These are phyloP conservation scores for Mesodorylaimus sp. DNA, from an alignment of 2,888 invertebrate species.

Conservation along the genomic window DNA sequence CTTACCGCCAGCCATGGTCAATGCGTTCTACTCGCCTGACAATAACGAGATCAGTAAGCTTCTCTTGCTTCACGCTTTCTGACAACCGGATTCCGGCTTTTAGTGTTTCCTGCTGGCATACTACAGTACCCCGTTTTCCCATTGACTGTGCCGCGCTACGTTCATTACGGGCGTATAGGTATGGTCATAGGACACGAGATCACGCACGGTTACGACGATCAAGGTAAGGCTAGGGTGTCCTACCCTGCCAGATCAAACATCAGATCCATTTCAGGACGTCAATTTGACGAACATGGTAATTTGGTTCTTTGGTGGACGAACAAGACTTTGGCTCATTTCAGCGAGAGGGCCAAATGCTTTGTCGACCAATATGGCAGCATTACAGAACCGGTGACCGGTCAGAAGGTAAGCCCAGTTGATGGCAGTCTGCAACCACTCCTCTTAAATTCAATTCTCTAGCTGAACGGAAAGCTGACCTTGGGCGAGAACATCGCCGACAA, in stretches of 20 bases:
- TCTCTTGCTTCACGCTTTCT: background rate
- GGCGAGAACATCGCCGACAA: slow-evolving; percentile 25
- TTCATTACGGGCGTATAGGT: slow-evolving; percentile 22
- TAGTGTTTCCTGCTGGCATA: slow-evolving; percentile 22
- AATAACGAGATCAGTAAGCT: slow-evolving; percentile 1
- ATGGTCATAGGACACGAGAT: slow-evolving; percentile 24
- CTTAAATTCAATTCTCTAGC: slow-evolving; percentile 10
- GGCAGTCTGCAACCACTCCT: background rate
- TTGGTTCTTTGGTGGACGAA: slow-evolving; percentile 21
- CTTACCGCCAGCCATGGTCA: slow-evolving; percentile 2
- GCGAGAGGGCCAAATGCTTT: slow-evolving; percentile 21
- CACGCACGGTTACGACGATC: slow-evolving; percentile 24
- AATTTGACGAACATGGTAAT: slow-evolving; percentile 21
- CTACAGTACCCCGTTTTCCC: slow-evolving; percentile 23
- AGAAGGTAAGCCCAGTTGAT: slow-evolving; percentile 12
- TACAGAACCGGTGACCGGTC: slow-evolving; percentile 17
- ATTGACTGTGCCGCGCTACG: slow-evolving; percentile 17
- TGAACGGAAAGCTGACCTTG: slow-evolving; percentile 21
- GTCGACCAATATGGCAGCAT: slow-evolving; percentile 20
- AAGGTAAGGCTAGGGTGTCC: slow-evolving; percentile 12
- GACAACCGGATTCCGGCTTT: background rate
- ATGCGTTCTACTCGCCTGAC: background rate
- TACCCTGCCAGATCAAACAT: background rate
- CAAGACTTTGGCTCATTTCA: slow-evolving; percentile 19
- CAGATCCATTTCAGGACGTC: slow-evolving; percentile 15